Evolutionary conservation across 2,113 vertebrate species (phyloP).

Genomic region (Phainopepla nitens): DNA sequence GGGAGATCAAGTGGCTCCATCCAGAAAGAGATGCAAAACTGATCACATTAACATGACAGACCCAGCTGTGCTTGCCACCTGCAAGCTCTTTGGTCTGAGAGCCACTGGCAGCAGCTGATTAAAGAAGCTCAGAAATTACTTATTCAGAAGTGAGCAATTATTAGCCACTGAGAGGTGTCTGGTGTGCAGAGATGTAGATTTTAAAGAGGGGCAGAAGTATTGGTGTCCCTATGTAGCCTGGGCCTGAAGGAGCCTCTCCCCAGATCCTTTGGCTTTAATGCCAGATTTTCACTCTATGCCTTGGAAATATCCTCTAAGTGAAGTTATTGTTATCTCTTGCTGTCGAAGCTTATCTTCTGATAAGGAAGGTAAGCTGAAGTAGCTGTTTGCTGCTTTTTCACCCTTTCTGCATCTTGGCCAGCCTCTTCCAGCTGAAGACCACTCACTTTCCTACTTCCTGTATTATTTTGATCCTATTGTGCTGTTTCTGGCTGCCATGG

Average conservation of each 20-base stretch:
- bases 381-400: not conserved
- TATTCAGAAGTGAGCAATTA: not conserved
- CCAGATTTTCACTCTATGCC: not conserved
- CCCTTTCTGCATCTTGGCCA: not conserved
- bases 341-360: not conserved
- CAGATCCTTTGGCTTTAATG: not conserved
- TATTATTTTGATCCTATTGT: not conserved
- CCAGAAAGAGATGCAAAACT: not conserved
- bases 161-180: not conserved
- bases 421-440: not conserved
- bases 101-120: not conserved
- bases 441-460: not conserved
- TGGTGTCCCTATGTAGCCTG: not conserved
- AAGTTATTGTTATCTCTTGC: not conserved
- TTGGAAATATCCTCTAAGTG: not conserved
- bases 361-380: not conserved
- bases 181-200: not conserved
- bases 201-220: not conserved
- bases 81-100: not conserved
- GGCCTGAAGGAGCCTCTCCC: not conserved
- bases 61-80: not conserved
- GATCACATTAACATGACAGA: not conserved
- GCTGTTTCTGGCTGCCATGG: not conserved
- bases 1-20: not conserved
- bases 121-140: not conserved